Evolutionary conservation across 1,140 invertebrate genomes (phyloP).

Genomic region (Euglossa dilemma): DNA sequence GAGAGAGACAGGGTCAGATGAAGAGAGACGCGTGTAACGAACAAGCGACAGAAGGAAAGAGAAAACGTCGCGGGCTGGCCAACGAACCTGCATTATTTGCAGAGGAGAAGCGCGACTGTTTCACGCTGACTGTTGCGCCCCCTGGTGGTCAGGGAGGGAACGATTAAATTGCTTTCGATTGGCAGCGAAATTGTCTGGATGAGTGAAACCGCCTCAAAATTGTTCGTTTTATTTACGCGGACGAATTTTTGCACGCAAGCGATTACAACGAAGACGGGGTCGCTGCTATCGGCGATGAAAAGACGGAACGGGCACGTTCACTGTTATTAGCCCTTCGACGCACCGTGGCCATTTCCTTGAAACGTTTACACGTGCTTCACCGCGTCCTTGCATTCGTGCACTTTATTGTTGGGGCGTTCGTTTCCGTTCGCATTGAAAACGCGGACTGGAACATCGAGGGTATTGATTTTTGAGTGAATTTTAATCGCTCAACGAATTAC

Average conservation of each 20-base stretch:
- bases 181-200: constrained; percentile 58
- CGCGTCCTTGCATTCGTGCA: background rate
- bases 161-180: constrained; percentile 65
- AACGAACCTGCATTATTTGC: constrained; percentile 69
- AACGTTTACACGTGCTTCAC: background rate
- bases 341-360: constrained; percentile 19
- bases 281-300: constrained; percentile 57
- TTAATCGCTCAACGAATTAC: background rate
- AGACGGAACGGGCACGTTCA: constrained; percentile 44
- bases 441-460: background rate
- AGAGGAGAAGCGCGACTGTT: constrained; percentile 63
- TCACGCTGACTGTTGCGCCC: constrained; percentile 53
- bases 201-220: constrained; percentile 50
- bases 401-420: background rate
- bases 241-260: constrained; percentile 60
- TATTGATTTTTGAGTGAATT: background rate
- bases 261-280: constrained; percentile 20
- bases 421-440: background rate
- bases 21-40: constrained; percentile 50
- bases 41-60: constrained; percentile 5
- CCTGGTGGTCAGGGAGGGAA: background rate
- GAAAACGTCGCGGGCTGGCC: constrained; percentile 44
- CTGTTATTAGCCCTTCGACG: constrained; percentile 58
- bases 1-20: constrained; percentile 15
- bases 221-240: constrained; percentile 52